A percentile compares a stretch with the other conserved stretches of the same genome.
Evolutionary conservation across 2,113 vertebrate species (phyloP).

Genomic region (Atrichornis clamosus): DNA sequence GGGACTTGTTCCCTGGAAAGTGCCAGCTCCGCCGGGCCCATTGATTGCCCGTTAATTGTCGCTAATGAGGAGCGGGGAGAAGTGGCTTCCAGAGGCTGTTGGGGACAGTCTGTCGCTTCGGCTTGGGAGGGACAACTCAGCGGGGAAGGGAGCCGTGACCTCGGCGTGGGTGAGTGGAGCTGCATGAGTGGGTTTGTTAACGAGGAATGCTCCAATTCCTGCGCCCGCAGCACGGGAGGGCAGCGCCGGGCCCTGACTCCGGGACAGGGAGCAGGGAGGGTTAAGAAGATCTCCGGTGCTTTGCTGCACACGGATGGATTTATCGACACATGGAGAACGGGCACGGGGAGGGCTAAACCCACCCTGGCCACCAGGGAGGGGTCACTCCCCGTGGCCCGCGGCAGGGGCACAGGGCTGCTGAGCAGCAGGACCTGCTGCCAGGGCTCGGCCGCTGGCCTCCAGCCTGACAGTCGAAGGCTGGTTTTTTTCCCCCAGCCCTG

Average conservation of each 20-base stretch:
- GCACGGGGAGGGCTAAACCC: not conserved
- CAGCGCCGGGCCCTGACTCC: not conserved
- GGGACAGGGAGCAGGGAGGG: not conserved
- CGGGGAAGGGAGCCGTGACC: not conserved
- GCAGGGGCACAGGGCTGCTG: not conserved
- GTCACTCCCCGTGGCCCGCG: not conserved
- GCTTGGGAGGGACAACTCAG: not conserved
- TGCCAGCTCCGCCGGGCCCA: slow-evolving; percentile 6
- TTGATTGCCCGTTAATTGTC: slow-evolving; percentile 67
- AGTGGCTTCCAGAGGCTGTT: slow-evolving; percentile 5
- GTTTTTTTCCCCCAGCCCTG: not conserved
- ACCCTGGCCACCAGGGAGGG: not conserved
- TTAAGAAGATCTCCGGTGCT: slow-evolving; percentile 57
- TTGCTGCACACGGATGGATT: not conserved
- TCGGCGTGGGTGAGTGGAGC: not conserved
- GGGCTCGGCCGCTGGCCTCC: not conserved
- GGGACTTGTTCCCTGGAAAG: slow-evolving; percentile 32
- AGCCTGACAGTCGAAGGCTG: not conserved
- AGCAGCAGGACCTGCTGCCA: not conserved
- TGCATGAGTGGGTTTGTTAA: not conserved
- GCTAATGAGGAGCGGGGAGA: slow-evolving; percentile 59
- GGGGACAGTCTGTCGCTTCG: slow-evolving; percentile 37
- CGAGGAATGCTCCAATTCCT: not conserved
- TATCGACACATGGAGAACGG: not conserved
- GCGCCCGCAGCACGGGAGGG: not conserved